These are phyloP conservation scores for Enteromius radiatus DNA, from an alignment of 2,797 vertebrate species.

Conservation along the genomic window DNA sequence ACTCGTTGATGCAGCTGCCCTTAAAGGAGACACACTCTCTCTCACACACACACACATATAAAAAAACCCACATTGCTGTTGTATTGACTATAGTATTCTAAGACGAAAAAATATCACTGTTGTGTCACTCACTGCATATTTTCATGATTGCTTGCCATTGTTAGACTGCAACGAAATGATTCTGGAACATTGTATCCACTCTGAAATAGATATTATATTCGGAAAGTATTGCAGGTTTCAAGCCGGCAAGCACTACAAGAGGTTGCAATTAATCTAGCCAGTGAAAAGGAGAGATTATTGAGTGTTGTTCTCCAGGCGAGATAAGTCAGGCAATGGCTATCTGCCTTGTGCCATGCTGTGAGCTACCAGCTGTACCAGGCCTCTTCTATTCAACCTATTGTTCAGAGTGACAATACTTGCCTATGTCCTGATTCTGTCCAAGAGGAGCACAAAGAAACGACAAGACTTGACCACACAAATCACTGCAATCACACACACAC, in stretches of 20 bases:
- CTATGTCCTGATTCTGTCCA: slow-evolving; percentile 48
- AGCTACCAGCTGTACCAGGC: slow-evolving; percentile 58
- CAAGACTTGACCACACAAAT: slow-evolving; percentile 41
- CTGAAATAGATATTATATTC: slow-evolving; percentile 15
- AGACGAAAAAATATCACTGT: slow-evolving; percentile 18
- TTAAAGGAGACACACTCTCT: slow-evolving; percentile 43
- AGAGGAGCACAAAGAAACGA: slow-evolving; percentile 31
- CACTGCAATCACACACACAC: slow-evolving; percentile 27
- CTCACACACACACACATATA: slow-evolving; percentile 2
- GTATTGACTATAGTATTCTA: slow-evolving; percentile 5
- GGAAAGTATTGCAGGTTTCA: slow-evolving; percentile 6
- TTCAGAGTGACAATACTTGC: slow-evolving; percentile 33
- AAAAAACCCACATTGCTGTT: slow-evolving; percentile 28
- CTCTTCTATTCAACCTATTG: slow-evolving; percentile 53
- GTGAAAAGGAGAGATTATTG: slow-evolving; percentile 36
- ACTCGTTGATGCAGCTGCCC: slow-evolving; percentile 56
- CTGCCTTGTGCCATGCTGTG: slow-evolving; percentile 48
- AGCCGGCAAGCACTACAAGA: slow-evolving; percentile 15
- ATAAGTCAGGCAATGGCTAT: slow-evolving; percentile 37
- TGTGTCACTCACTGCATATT: neutral
- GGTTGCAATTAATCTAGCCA: slow-evolving; percentile 29
- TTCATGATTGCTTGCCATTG: slow-evolving; percentile 29
- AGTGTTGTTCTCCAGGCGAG: slow-evolving; percentile 26
- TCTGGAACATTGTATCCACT: slow-evolving; percentile 8
- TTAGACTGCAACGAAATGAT: slow-evolving; percentile 10